Evolutionary conservation across 2,797 vertebrate species (phyloP), one percentile per base, ranked within the genome.

Genomic region (Rhinogobio ventralis): DNA sequence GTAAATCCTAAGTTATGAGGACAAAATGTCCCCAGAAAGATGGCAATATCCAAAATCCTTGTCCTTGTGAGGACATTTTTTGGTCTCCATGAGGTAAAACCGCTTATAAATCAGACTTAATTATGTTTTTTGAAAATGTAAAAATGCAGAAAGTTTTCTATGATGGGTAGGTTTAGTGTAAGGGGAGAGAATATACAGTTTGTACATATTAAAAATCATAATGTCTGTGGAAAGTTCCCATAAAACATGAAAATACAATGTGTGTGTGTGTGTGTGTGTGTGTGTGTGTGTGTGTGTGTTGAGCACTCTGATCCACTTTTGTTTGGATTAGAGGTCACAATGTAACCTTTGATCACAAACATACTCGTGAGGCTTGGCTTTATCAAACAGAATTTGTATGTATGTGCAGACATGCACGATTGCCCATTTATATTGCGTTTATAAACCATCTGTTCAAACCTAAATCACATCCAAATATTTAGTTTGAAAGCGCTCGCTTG

Each of bases 271-370:
- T 75, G 57, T 74, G 57, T 66, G 62, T 62, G 73, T 23, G 39
- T 36, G 45, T 36, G 14, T 74, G 8, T 66, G 20, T 33, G 55
- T 75, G 57, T 74, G 57, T 66, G 62, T 62, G 73, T 23, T 25
- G 13, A 68, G 72, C 75, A 46, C 81, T 30, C 74, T n/a, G 64
- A 72, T 86, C 72, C 36, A 33, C 72, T 85, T 88, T 23, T 83
- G 23, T 85, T 74, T 83, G 36, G 60, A 46, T 30, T 66, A 68
- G 51, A 88, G 79, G 45, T 83, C 68, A 62, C 46, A 79, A 30
- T 85, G 62, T 78, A 78, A 88, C 66, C 86, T 88, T 86, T 87
- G 86, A 86, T 87, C 86, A 46, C 84, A 87, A 85, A 85, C 82
- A 88, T 73, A 64, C 72, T 55, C 14, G 2, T 33, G 5, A 8